phyloP scores from a whole-genome alignment of 1,140 invertebrate genomes.

The Nebria ingens region DNA sequence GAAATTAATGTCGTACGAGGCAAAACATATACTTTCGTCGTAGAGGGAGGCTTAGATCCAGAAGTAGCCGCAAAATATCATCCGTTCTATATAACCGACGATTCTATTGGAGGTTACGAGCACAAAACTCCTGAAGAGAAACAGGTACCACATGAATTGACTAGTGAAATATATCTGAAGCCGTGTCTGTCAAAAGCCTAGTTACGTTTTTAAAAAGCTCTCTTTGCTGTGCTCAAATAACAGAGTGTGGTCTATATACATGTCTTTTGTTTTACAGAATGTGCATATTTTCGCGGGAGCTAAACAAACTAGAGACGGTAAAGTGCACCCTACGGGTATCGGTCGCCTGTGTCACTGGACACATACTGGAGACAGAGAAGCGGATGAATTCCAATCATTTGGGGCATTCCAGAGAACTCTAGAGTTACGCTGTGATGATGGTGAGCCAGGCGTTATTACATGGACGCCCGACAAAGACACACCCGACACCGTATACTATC shows the following conservation, averaged over 20 bases:
- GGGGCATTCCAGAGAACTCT: constrained; percentile 80
- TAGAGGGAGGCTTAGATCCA: constrained; percentile 75
- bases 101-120: constrained; percentile 79
- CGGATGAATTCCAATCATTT: constrained; percentile 74
- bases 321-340: constrained; percentile 55
- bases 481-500: constrained; percentile 86
- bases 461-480: constrained; percentile 83
- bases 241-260: too few species aligned
- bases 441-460: constrained; percentile 71
- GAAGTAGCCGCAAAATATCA: constrained; percentile 75
- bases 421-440: constrained; percentile 68
- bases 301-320: constrained; percentile 50
- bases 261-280: constrained; percentile 41
- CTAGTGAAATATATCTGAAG: too few species aligned
- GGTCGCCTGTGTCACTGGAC: constrained; percentile 82
- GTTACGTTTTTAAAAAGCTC: too few species aligned
- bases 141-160: constrained; percentile 55
- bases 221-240: too few species aligned
- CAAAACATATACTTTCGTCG: constrained; percentile 80
- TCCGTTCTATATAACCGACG: constrained; percentile 92
- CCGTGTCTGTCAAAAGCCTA: too few species aligned
- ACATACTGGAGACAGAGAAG: constrained; percentile 54
- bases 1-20: constrained; percentile 87
- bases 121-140: constrained; percentile 76
- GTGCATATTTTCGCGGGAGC: constrained; percentile 75